Conservation (phyloP, 35 echinoderm and acorn worm genomes). For the Ophiothrix spiculata region DNA sequence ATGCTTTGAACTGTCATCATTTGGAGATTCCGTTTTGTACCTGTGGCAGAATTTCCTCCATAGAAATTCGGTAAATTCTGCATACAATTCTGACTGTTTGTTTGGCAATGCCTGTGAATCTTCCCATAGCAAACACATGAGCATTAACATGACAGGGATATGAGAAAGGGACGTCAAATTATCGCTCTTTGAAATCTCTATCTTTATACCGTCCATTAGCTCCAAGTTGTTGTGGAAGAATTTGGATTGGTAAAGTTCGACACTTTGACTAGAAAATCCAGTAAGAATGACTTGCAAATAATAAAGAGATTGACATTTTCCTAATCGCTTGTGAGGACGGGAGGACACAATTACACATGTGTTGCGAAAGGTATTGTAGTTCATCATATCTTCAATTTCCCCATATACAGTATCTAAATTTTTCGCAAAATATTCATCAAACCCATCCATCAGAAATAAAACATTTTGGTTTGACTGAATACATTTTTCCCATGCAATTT, state of each 20-base stretch:
- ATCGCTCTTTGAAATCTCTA: background rate
- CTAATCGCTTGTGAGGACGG: conserved; percentile 11
- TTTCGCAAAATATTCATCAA: conserved; percentile 5
- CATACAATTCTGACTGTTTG: conserved; percentile 20
- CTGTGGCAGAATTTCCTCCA: background rate
- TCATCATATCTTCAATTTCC: background rate
- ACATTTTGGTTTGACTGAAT: conserved; percentile 20
- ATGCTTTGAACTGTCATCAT: background rate
- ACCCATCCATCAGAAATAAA: conserved; percentile 11
- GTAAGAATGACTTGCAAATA: background rate
- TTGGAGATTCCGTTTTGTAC: background rate
- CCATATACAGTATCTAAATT: background rate
- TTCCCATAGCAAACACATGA: conserved; percentile 22
- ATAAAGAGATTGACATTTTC: background rate
- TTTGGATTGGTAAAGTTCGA: conserved; percentile 10
- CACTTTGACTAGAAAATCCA: background rate
- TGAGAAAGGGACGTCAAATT: background rate
- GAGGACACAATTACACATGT: conserved; percentile 7
- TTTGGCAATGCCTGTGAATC: background rate
- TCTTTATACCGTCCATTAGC: background rate
- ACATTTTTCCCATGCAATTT: background rate
- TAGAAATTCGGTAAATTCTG: conserved; percentile 9
- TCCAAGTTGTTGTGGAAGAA: background rate
- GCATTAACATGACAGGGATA: conserved; percentile 12
- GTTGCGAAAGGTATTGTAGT: background rate